A percentile compares a stretch with the other conserved stretches of the same genome.
Conservation (phyloP, 2,888 invertebrate genomes). For the Alloplasta piceator region DNA sequence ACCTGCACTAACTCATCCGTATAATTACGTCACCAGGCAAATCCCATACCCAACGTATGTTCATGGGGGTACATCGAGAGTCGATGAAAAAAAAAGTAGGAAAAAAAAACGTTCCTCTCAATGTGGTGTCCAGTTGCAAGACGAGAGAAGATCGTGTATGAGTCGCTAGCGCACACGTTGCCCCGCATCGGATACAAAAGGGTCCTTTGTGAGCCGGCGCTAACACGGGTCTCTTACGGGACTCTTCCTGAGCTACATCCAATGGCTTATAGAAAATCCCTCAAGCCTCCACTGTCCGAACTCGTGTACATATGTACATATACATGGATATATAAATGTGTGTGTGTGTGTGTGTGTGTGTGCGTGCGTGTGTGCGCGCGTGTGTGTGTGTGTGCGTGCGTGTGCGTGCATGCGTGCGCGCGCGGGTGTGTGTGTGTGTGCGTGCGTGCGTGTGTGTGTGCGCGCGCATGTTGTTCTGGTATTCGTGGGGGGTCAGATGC, state of each 20-base stretch:
- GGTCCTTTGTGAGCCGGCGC: constrained; percentile 77
- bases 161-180: constrained; percentile 58
- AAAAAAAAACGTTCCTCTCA: constrained; percentile 70
- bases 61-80: constrained; percentile 44
- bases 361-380: constrained; percentile 75
- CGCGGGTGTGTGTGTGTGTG: constrained; percentile 70
- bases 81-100: constrained; percentile 52
- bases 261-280: constrained; percentile 75
- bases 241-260: constrained; percentile 64
- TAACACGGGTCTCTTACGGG: constrained; percentile 55
- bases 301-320: constrained; percentile 47
- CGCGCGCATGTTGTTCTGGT: constrained; percentile 47
- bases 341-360: constrained; percentile 70
- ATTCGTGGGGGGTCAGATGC: constrained; percentile 78
- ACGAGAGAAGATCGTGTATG: constrained; percentile 64
- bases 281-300: constrained; percentile 46
- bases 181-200: constrained; percentile 73
- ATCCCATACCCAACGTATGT: constrained; percentile 35
- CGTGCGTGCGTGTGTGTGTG: constrained; percentile 61
- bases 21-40: constrained; percentile 61
- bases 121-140: constrained; percentile 81
- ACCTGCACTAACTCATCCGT: constrained; percentile 59
- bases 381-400: constrained; percentile 60
- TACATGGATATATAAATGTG: constrained; percentile 73
- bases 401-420: constrained; percentile 59